Evolutionary conservation across 2,888 invertebrate genomes (phyloP), one percentile per base, ranked within the genome.

Genomic region (Drosophila macrospina): DNA sequence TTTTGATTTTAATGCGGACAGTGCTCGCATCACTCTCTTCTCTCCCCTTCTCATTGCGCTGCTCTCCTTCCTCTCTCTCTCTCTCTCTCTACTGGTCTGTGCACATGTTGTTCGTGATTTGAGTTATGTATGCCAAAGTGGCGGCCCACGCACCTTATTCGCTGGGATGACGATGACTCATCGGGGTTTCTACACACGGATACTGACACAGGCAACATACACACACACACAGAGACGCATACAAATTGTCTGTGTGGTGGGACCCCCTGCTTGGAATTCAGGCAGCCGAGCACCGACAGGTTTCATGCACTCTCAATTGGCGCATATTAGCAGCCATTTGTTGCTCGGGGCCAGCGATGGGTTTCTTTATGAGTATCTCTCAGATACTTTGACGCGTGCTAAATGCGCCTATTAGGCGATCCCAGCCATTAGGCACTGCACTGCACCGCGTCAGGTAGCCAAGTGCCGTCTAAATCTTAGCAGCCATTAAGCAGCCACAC

Each of bases 171-270:
- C 56, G 88, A 89, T 90, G 90, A 90, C 80, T 90, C 90, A 90
- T 90, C 88, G 90, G 90, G 90, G 89, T 91, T 91, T 90, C 90
- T 90, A 90, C 85, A 85, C 86, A 79, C 76, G 28, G 24, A 56
- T 42, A 69, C 55, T 11, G 11, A 30, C 13, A 66, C 56, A 47
- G 52, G 42, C 44, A 56, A 56, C 28, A 36, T 13, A 39, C 13
- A 37, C 39, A 42, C 37, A 50, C 28, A 48, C 55, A 48, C 44
- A 42, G 50, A 74, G 59, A 62, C 65, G 64, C 72, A 13, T n/a
- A 34, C 34, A 16, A 16, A 39, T 66, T 48, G 47, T 24, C 24
- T 79, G 45, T 50, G 48, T 55, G 13, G 20, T 50, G 52, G 64
- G 73, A 51, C 77, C 80, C 62, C 69, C 82, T 64, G 69, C 74